Percentiles rank a stretch among this genome's conserved stretches.
phyloP scores from a whole-genome alignment of 2,888 invertebrate species.

The Cataglyphis cursor region DNA sequence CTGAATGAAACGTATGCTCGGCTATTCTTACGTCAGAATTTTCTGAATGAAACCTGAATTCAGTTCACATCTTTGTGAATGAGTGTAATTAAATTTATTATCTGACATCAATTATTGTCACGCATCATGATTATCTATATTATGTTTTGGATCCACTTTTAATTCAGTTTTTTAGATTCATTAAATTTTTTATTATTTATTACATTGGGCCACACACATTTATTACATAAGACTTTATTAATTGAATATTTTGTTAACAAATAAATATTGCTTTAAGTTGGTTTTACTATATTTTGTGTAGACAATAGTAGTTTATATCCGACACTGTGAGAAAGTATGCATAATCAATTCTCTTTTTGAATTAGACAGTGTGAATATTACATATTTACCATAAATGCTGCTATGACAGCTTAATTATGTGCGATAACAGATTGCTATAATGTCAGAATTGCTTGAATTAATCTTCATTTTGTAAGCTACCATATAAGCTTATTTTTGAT shows the following conservation, averaged over 20 bases:
- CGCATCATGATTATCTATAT: background rate
- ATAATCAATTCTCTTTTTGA: conserved; percentile 36
- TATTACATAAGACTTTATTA: background rate
- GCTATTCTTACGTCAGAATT: conserved; percentile 17
- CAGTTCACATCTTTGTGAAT: background rate
- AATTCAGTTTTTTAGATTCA: background rate
- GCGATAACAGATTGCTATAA: conserved; percentile 38
- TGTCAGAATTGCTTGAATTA: conserved; percentile 29
- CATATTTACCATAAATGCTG: conserved; percentile 15
- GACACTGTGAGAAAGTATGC: conserved; percentile 5
- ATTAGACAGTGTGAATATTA: conserved; percentile 22
- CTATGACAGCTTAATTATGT: conserved; percentile 38
- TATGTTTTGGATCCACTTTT: background rate
- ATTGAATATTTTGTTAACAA: background rate
- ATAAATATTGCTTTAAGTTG: conserved; percentile 2
- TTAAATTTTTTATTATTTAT: background rate
- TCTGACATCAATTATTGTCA: background rate
- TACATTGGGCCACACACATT: background rate
- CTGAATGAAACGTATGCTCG: conserved; percentile 36
- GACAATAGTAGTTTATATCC: conserved; percentile 5
- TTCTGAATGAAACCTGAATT: conserved; percentile 35
- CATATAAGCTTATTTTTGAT: background rate
- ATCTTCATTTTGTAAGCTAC: conserved; percentile 23
- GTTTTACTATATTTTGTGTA: background rate
- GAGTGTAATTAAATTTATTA: conserved; percentile 1